Percentiles rank a stretch among this genome's conserved stretches.
Conservation (phyloP, 2,888 invertebrate genomes). For the Ctenicera cuprea region DNA sequence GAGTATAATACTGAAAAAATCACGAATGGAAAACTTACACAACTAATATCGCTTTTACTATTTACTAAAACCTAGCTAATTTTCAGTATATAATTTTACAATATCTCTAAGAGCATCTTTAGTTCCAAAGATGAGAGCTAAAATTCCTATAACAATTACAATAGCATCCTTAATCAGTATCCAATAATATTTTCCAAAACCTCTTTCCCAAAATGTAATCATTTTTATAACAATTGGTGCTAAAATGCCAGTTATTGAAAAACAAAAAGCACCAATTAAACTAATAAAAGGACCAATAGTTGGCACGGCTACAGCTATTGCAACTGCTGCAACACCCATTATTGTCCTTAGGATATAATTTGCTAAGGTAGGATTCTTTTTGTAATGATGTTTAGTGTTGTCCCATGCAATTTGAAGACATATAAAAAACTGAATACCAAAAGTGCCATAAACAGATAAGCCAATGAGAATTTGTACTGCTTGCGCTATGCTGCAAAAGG, state of each 20-base stretch:
- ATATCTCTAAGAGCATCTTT: conserved; percentile 76
- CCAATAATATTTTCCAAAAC: conserved; percentile 84
- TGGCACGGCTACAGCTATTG: conserved; percentile 90
- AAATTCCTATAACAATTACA: conserved; percentile 84
- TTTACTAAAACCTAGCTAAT: neutral
- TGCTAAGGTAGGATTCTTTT: conserved; percentile 79
- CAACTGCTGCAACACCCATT: conserved; percentile 80
- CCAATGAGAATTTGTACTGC: conserved; percentile 90
- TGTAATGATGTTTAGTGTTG: conserved; percentile 81
- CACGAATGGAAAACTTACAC: too few relatives aligned
- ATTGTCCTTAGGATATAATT: conserved; percentile 86
- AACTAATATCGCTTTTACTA: too few relatives aligned
- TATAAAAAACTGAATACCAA: conserved; percentile 98
- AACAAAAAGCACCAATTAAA: conserved; percentile 94
- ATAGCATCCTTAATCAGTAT: conserved; percentile 86
- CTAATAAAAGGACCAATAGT: conserved; percentile 92
- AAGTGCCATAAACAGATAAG: conserved; percentile 94
- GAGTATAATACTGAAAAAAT: too few relatives aligned
- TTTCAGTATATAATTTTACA: conserved; percentile 3
- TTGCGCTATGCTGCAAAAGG: conserved; percentile 83
- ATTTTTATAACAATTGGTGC: conserved; percentile 91
- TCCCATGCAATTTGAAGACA: conserved; percentile 96
- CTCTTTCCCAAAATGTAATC: conserved; percentile 89
- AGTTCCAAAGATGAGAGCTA: conserved; percentile 90
- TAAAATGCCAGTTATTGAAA: conserved; percentile 92